Evolutionary conservation across 2,888 invertebrate genomes (phyloP).

Genomic region (Oscheius myriophilus): DNA sequence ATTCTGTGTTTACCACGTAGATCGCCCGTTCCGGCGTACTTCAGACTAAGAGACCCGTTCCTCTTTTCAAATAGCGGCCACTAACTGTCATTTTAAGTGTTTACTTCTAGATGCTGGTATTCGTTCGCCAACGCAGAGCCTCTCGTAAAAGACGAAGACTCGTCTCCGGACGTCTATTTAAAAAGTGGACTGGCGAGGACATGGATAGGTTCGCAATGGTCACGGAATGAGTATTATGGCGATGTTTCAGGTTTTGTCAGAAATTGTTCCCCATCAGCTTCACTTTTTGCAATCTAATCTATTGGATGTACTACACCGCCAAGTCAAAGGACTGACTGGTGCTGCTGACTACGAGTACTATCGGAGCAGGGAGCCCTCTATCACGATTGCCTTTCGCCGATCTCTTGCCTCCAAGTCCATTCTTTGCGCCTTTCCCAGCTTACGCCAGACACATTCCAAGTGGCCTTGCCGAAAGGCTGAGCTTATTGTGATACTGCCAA

Average conservation of each 20-base stretch:
- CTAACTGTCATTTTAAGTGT: not conserved
- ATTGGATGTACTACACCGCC: slow-evolving; percentile 68
- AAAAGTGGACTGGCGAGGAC: slow-evolving; percentile 68
- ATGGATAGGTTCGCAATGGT: slow-evolving; percentile 57
- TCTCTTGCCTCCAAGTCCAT: slow-evolving; percentile 8
- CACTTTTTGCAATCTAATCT: slow-evolving; percentile 64
- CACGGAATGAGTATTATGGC: not conserved
- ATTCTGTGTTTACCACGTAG: no score
- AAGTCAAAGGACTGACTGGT: slow-evolving; percentile 55
- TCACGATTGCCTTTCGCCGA: slow-evolving; percentile 13
- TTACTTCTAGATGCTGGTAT: slow-evolving; percentile 50
- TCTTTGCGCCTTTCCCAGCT: slow-evolving; percentile 14
- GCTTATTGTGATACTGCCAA: slow-evolving; percentile 15
- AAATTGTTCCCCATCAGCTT: slow-evolving; percentile 68
- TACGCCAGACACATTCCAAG: slow-evolving; percentile 20
- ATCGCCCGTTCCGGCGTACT: no score
- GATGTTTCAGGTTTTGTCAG: slow-evolving; percentile 62
- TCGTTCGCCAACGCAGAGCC: slow-evolving; percentile 45
- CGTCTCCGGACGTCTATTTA: slow-evolving; percentile 61
- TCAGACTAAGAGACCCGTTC: no score
- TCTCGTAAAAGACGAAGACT: slow-evolving; percentile 54
- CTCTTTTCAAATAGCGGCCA: no score
- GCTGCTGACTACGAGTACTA: slow-evolving; percentile 19
- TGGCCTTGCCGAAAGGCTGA: slow-evolving; percentile 28
- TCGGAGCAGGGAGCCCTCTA: slow-evolving; percentile 22